phyloP scores from a whole-genome alignment of 1,140 invertebrate species.

The Heliconius hewitsoni region DNA sequence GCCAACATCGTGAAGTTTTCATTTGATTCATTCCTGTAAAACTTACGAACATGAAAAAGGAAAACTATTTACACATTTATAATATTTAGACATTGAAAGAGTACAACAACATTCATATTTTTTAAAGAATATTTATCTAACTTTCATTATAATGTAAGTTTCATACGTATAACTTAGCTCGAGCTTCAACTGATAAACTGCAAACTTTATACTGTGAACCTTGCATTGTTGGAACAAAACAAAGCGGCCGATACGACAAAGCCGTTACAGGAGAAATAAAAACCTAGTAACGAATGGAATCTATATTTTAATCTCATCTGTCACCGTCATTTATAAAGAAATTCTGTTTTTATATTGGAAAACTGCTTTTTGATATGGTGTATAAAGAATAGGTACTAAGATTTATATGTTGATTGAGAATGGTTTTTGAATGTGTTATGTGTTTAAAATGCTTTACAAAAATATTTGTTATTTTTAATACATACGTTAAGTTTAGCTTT shows the following conservation, averaged over 20 bases:
- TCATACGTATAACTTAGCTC: neutral
- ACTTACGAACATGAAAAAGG: too few relatives aligned
- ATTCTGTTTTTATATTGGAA: neutral
- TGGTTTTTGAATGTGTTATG: too few relatives aligned
- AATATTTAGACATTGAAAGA: neutral
- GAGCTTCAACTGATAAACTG: slow-evolving; percentile 6
- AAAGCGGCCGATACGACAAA: slow-evolving; percentile 5
- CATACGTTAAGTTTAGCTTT: too few relatives aligned
- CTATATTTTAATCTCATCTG: slow-evolving; percentile 20
- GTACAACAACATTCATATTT: neutral
- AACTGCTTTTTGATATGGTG: neutral
- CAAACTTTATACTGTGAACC: slow-evolving; percentile 13
- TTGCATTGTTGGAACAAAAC: slow-evolving; percentile 16
- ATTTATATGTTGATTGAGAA: too few relatives aligned
- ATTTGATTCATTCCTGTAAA: too few relatives aligned
- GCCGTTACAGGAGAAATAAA: slow-evolving; percentile 14
- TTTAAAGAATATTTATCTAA: slow-evolving; percentile 3
- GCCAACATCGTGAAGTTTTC: too few relatives aligned
- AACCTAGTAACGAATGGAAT: slow-evolving; percentile 22
- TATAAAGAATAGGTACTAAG: neutral
- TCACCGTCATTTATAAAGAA: neutral
- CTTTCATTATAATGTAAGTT: neutral
- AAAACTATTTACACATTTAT: too few relatives aligned
- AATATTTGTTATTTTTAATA: too few relatives aligned
- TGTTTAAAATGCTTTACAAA: too few relatives aligned